These are phyloP conservation scores for Pachypeltis micranthus DNA, from an alignment of 1,140 invertebrate genomes.

Conservation along the genomic window DNA sequence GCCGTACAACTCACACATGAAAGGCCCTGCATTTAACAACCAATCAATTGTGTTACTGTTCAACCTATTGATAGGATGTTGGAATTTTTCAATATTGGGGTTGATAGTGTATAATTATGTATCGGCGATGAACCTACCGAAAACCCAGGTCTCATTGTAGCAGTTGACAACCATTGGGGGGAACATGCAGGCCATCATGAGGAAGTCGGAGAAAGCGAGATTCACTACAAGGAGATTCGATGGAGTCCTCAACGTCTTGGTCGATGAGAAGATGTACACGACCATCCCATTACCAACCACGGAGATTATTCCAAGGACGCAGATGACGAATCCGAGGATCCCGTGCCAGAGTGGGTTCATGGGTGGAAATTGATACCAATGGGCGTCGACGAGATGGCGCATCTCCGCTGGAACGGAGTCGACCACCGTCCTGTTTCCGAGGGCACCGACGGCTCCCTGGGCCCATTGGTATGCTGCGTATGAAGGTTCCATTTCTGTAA, in stretches of 20 bases:
- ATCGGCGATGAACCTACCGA: too few relatives aligned
- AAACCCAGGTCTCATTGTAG: slow-evolving; percentile 75
- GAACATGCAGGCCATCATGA: slow-evolving; percentile 75
- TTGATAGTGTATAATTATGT: too few relatives aligned
- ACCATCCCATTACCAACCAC: slow-evolving; percentile 73
- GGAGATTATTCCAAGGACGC: slow-evolving; percentile 54
- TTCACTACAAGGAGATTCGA: slow-evolving; percentile 76
- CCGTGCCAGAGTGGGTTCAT: slow-evolving; percentile 70
- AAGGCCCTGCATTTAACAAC: slow-evolving; percentile 42
- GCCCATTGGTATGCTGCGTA: slow-evolving; percentile 18
- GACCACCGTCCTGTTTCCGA: slow-evolving; percentile 53
- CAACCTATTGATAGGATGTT: too few relatives aligned
- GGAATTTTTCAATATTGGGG: too few relatives aligned
- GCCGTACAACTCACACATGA: slow-evolving; percentile 71
- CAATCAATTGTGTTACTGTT: too few relatives aligned
- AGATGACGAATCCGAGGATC: slow-evolving; percentile 61
- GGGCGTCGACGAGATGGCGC: slow-evolving; percentile 53
- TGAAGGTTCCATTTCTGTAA: slow-evolving; percentile 9
- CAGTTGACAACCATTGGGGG: slow-evolving; percentile 78
- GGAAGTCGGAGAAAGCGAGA: slow-evolving; percentile 74
- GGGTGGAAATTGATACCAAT: slow-evolving; percentile 65
- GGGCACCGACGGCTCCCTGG: not conserved
- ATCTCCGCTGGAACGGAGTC: slow-evolving; percentile 61
- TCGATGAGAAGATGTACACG: slow-evolving; percentile 68
- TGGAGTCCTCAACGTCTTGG: slow-evolving; percentile 63